These are phyloP conservation scores for Eublepharis macularius DNA, from an alignment of 2,113 vertebrate genomes.

Conservation along the genomic window DNA sequence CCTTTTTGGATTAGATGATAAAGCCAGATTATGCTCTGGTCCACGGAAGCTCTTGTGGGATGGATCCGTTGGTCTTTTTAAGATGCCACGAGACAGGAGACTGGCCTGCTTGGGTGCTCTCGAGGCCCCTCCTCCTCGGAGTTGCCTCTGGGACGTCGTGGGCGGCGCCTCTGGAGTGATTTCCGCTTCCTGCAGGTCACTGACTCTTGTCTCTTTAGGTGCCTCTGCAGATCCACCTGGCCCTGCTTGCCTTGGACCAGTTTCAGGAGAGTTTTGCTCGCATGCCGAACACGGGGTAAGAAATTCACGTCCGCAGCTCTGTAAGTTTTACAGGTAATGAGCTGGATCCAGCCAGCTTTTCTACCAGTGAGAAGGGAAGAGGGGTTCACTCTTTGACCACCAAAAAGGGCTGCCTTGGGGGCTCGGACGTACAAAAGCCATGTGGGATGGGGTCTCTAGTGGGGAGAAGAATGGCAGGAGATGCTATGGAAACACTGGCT, in stretches of 20 bases:
- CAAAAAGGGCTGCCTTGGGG: too few relatives aligned
- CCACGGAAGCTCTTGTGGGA: neutral
- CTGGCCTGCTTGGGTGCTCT: neutral
- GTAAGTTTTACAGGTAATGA: neutral
- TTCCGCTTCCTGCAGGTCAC: neutral
- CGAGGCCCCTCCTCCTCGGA: too few relatives aligned
- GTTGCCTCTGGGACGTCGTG: neutral
- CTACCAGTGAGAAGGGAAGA: too few relatives aligned
- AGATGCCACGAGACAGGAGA: neutral
- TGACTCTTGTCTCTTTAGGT: constrained; percentile 73
- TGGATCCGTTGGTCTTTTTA: neutral
- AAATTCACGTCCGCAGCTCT: neutral
- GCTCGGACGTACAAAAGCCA: too few relatives aligned
- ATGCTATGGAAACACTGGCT: too few relatives aligned
- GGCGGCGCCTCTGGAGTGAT: neutral
- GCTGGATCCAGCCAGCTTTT: too few relatives aligned
- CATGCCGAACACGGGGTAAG: constrained; percentile 88
- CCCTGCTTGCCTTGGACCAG: constrained; percentile 89
- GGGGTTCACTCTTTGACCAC: too few relatives aligned
- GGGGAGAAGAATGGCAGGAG: too few relatives aligned
- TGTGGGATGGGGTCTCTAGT: too few relatives aligned
- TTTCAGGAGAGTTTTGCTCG: constrained; percentile 88
- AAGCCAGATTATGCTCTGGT: too few relatives aligned
- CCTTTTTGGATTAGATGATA: neutral
- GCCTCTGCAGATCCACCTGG: constrained; percentile 88